Evolutionary conservation across 2,888 invertebrate species (phyloP).

Genomic region (Ectropis crepuscularia): DNA sequence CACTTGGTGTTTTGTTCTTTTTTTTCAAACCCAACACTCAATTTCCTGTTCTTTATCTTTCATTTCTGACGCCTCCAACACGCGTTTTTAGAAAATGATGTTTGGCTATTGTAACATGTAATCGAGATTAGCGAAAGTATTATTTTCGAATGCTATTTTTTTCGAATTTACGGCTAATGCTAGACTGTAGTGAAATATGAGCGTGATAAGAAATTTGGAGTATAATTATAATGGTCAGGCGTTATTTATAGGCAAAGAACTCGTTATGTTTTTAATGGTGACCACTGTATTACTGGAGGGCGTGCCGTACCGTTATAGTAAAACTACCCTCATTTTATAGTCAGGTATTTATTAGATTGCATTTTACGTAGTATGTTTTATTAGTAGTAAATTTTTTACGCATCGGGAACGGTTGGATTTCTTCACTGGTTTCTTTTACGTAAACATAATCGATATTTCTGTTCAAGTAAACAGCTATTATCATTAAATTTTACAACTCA

Average conservation of each 20-base stretch:
- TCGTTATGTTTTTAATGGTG: constrained; percentile 77
- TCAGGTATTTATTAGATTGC: constrained; percentile 54
- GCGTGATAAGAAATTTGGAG: constrained; percentile 79
- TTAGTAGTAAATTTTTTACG: constrained; percentile 38
- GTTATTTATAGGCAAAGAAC: constrained; percentile 77
- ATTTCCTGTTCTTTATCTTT: constrained; percentile 72
- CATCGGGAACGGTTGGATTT: constrained; percentile 22
- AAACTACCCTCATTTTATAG: constrained; percentile 63
- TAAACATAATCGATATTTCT: constrained; percentile 21
- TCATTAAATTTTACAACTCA: constrained; percentile 12
- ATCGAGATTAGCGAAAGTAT: constrained; percentile 73
- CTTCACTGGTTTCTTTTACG: constrained; percentile 14
- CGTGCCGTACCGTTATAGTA: constrained; percentile 59
- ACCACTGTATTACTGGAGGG: constrained; percentile 79
- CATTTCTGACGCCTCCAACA: constrained; percentile 49
- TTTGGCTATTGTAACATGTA: constrained; percentile 65
- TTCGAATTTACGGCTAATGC: constrained; percentile 68
- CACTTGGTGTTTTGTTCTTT: constrained; percentile 53
- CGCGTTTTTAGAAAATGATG: constrained; percentile 62
- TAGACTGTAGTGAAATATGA: constrained; percentile 76
- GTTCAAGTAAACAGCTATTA: constrained; percentile 11
- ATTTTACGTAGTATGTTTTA: constrained; percentile 45
- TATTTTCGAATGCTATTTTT: too few species aligned
- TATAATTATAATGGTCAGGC: constrained; percentile 75
- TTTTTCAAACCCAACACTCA: constrained; percentile 69